Evolutionary conservation across 2,888 invertebrate genomes (phyloP).

Genomic region (Xestoiulus laeticollis): DNA sequence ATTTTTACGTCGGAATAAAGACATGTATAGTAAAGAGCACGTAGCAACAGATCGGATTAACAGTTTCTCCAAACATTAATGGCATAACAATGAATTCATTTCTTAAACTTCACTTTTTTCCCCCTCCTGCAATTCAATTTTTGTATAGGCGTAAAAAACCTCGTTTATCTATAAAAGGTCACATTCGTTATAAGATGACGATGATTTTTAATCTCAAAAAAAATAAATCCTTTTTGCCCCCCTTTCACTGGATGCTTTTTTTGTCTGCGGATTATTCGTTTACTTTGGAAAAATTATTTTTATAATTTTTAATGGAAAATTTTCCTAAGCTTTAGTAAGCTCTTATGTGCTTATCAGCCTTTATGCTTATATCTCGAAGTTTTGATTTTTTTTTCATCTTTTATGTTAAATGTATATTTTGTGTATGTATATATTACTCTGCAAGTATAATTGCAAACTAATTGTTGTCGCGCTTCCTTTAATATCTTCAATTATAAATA

Average conservation of each 20-base stretch:
- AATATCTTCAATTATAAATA: not conserved
- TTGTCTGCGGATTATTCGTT: not conserved
- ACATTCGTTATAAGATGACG: not conserved
- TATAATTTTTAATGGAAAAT: constrained; percentile 17
- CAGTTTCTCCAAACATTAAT: constrained; percentile 24
- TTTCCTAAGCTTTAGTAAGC: constrained; percentile 31
- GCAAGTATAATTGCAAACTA: not conserved
- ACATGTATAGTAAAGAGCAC: constrained; percentile 20
- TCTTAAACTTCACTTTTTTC: constrained; percentile 15
- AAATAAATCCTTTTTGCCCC: constrained; percentile 4
- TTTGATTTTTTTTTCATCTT: not conserved
- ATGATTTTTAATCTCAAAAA: constrained; percentile 9
- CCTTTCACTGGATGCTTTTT: not conserved
- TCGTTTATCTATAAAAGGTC: not conserved
- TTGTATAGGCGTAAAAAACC: not conserved
- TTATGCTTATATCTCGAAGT: not conserved
- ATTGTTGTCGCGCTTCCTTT: constrained; percentile 28
- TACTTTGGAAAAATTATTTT: constrained; percentile 13
- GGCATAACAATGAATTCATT: constrained; percentile 41
- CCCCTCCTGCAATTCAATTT: not conserved
- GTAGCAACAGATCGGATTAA: constrained; percentile 34
- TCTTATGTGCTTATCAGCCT: not conserved
- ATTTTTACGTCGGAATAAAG: constrained; percentile 17
- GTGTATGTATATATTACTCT: not conserved
- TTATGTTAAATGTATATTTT: not conserved